Evolutionary conservation across 1,140 invertebrate genomes (phyloP).

Genomic region (Apis dorsata): DNA sequence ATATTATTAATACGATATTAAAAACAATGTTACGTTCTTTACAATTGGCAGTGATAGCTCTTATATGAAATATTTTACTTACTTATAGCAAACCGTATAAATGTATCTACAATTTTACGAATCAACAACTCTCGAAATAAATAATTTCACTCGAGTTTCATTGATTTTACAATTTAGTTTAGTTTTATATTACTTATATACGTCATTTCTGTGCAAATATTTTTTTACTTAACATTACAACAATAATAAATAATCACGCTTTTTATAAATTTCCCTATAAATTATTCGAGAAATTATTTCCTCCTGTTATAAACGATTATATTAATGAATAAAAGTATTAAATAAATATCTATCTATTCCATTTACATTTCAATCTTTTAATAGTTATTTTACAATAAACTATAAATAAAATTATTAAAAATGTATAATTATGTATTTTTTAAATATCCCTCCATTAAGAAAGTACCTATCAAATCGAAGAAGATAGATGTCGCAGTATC

Average conservation of each 20-base stretch:
- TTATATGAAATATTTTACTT: constrained; percentile 11
- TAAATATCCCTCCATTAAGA: neutral
- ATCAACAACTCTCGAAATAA: neutral
- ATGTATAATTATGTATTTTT: neutral
- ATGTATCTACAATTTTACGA: constrained; percentile 27
- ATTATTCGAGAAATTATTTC: neutral
- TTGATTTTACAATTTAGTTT: neutral
- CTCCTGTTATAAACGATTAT: neutral
- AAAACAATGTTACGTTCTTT: neutral
- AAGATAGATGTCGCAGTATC: neutral
- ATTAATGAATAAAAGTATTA: constrained; percentile 1
- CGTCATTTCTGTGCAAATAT: neutral
- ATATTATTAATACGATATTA: neutral
- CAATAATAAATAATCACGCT: neutral
- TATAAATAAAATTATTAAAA: constrained; percentile 9
- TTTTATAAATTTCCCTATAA: neutral
- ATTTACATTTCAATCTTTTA: neutral
- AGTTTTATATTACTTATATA: neutral
- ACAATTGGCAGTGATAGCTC: constrained; percentile 46
- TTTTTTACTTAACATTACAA: neutral
- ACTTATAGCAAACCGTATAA: constrained; percentile 1
- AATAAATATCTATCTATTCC: constrained; percentile 20
- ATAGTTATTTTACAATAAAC: neutral
- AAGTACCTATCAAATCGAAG: neutral
- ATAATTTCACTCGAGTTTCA: neutral